Evolutionary conservation across 37 sponge, comb jelly and placozoan species (phyloP), one percentile per base, ranked within the genome.

Genomic region (Spongilla lacustris): DNA sequence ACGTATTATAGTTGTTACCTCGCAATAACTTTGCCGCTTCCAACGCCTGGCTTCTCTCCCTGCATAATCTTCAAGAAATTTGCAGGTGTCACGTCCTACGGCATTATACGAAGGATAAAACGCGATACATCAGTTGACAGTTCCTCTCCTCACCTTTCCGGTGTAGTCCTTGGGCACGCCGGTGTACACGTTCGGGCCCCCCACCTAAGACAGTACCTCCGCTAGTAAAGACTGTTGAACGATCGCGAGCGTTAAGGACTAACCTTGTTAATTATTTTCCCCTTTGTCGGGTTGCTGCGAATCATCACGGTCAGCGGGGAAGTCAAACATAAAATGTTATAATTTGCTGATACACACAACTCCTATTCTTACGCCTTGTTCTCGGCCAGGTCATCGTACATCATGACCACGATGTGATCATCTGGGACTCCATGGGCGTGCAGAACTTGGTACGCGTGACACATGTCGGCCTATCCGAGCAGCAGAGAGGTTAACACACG

Each of bases 361-460:
- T 82, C n/a, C 29, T 68, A 19, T 12, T 79, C 89, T 78, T 46
- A 89, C 89, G 83, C 82, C 14, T 81, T 36, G 85, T 86, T 95
- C 73, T 91, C 28, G 33, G 95, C 95, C 25, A 95, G 91, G 87
- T 95, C 95, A 50, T 95, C 86, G 80, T 86, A 89, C 92, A 92
- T 91, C 89, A 95, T 89, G 69, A 89, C 89, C 2, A 95, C 78
- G 69, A 95, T 88, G 73, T 89, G 76, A 0, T 88, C 84, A 26
- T 86, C 86, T 25, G 89, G 85, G 0, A 95, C 76, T 4, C 90
- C 92, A 34, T 95, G 92, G 21, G 72, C 66, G 30, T 83, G 77
- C 4, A 95, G 87, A n/a, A 95, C 36, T 46, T 92, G 92, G 67
- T 95, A 95, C 35, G 92, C 90, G 74, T 95, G 95, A 49, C 92